These are phyloP conservation scores for Synaphobranchus kaupii DNA, from an alignment of 2,797 vertebrate species.

Conservation along the genomic window DNA sequence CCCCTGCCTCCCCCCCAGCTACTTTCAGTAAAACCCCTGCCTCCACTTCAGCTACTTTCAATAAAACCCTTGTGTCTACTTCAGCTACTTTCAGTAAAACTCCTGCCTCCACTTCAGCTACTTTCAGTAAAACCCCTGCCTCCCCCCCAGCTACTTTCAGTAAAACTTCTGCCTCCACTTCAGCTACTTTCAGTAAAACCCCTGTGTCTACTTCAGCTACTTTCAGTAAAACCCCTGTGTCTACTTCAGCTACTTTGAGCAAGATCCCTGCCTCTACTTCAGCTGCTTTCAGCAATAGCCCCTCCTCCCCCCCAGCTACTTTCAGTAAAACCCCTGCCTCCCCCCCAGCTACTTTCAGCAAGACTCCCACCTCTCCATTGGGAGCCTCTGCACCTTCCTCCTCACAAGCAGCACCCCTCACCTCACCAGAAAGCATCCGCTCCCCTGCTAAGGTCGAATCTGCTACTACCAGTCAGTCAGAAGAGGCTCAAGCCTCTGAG, in stretches of 20 bases:
- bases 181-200: background rate
- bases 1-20: background rate
- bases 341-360: background rate
- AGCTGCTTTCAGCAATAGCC: background rate
- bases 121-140: background rate
- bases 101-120: background rate
- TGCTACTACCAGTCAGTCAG: background rate
- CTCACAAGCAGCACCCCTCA: background rate
- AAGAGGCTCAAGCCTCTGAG: background rate
- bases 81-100: conserved; percentile 14
- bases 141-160: background rate
- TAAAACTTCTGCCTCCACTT: background rate
- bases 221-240: background rate
- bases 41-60: background rate
- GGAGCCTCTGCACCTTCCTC: background rate
- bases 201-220: background rate
- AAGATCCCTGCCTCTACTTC: background rate
- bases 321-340: background rate
- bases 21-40: conserved; percentile 11
- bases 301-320: background rate
- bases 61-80: background rate
- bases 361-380: background rate
- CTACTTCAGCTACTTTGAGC: background rate
- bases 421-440: background rate
- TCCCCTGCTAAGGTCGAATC: background rate